Evolutionary conservation across 2,797 vertebrate genomes (phyloP), one percentile per base, ranked within the genome.

Genomic region (Gallinago nigripennis): DNA sequence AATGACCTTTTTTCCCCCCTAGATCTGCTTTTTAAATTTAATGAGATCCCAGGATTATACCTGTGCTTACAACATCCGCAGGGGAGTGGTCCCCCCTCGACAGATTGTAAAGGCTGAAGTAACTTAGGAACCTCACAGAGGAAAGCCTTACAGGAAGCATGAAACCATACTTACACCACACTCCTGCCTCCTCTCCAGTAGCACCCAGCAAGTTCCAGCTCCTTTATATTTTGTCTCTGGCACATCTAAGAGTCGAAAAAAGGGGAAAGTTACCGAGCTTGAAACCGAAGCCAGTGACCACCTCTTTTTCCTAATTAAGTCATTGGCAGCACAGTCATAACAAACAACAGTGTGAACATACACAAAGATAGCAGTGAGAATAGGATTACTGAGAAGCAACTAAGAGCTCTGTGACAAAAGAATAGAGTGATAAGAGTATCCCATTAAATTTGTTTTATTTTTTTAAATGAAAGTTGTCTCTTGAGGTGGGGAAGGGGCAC

Each of bases 21-120:
- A 91, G 69, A 83, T 70, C 31, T 81, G 41, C 69, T 92, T 85
- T 88, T 95, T 53, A 65, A 80, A 43, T 72, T 91, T 94, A 92
- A 93, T 86, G 79, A 96, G 82, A 88, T 76, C 50, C 33, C 76
- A 63, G 24, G 6, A 81, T 92, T 89, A 88, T 51, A 85, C 68
- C 79, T 87, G 43, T 51, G 54, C 31, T 64, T 77, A 80, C 43
- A 85, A 51, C 4, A 61, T 41, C 84, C 54, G 41, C 12, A 68
- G n/a, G 45, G 21, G 17, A 54, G 61, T 3, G 14, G 18, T 9
- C 13, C 17, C 30, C 41, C 31, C 23, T 14, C 23, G 46, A 63
- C 11, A 60, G 31, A 31, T 9, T 33, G 11, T 31, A 66, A 45
- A 45, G 24, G 20, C 30, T 89, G 51, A 81, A 57, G 23, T 56